These are phyloP conservation scores for Dilophus febrilis DNA, from an alignment of 2,888 invertebrate species.

Conservation along the genomic window DNA sequence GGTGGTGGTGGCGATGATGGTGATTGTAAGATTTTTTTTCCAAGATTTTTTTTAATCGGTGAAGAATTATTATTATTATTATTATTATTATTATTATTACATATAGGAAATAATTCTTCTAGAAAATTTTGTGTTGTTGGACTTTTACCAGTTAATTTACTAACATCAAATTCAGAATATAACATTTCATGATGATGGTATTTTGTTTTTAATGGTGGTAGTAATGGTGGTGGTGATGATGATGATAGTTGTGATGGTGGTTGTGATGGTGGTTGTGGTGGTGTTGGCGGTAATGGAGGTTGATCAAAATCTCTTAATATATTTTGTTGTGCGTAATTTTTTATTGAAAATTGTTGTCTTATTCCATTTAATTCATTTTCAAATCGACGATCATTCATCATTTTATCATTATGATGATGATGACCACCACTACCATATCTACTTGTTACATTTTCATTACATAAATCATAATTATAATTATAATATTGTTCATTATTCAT, in stretches of 20 bases:
- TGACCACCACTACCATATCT: background rate
- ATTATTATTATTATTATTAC: background rate
- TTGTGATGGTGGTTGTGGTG: background rate
- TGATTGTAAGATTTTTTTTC: background rate
- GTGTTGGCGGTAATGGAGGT: no score
- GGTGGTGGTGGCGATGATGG: constrained; percentile 16
- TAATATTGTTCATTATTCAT: no score
- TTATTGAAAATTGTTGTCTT: no score
- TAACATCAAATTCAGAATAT: constrained; percentile 26
- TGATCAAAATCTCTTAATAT: no score
- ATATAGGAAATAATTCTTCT: constrained; percentile 5
- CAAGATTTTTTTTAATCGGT: no score
- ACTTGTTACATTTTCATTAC: background rate
- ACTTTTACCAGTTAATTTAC: constrained; percentile 30
- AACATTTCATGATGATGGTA: constrained; percentile 16
- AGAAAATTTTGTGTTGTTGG: constrained; percentile 20
- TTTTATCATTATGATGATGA: constrained; percentile 11
- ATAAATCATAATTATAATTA: background rate
- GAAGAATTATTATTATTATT: background rate
- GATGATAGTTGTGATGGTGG: background rate
- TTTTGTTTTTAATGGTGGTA: constrained; percentile 12
- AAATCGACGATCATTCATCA: constrained; percentile 16
- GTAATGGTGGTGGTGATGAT: constrained; percentile 17
- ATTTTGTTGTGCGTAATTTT: no score
- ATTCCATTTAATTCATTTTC: constrained; percentile 13